A percentile compares a stretch with the other conserved stretches of the same genome.
phyloP scores from a whole-genome alignment of 2,797 vertebrate genomes.

The Poecilia wingei region DNA sequence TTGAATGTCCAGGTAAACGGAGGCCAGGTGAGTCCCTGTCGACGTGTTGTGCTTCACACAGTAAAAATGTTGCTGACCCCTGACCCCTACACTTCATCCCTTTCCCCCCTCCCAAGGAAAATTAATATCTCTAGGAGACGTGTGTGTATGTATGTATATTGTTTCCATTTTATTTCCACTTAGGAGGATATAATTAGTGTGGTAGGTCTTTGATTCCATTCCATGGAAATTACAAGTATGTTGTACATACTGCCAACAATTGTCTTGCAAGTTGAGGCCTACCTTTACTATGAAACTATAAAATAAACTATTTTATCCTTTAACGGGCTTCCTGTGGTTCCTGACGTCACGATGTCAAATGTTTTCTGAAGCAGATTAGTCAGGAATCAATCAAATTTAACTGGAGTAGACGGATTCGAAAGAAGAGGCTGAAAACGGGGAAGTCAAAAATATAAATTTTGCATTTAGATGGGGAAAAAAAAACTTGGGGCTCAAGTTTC shows the following conservation, averaged over 20 bases:
- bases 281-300: constrained; percentile 97
- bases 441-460: too few relatives aligned
- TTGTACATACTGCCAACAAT: constrained; percentile 97
- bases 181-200: constrained; percentile 86
- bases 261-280: constrained; percentile 97
- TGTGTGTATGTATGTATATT: constrained; percentile 79
- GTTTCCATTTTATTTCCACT: constrained; percentile 83
- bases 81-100: constrained; percentile 1
- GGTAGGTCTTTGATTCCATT: constrained; percentile 86
- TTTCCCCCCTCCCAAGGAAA: constrained; percentile 30
- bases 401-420: too few relatives aligned
- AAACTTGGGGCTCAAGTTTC: too few relatives aligned
- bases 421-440: too few relatives aligned
- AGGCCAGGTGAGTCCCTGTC: constrained; percentile 59
- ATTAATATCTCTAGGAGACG: constrained; percentile 77
- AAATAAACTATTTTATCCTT: constrained; percentile 98
- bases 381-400: neutral
- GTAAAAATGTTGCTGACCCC: constrained; percentile 76
- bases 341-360: neutral
- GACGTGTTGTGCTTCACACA: constrained; percentile 81
- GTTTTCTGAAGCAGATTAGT: neutral
- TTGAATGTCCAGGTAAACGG: constrained; percentile 74
- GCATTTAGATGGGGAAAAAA: too few relatives aligned
- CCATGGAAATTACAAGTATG: constrained; percentile 94
- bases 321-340: constrained; percentile 17